Evolutionary conservation across 2,888 invertebrate genomes (phyloP), one percentile per base, ranked within the genome.

Genomic region (Parnassius glacialis): DNA sequence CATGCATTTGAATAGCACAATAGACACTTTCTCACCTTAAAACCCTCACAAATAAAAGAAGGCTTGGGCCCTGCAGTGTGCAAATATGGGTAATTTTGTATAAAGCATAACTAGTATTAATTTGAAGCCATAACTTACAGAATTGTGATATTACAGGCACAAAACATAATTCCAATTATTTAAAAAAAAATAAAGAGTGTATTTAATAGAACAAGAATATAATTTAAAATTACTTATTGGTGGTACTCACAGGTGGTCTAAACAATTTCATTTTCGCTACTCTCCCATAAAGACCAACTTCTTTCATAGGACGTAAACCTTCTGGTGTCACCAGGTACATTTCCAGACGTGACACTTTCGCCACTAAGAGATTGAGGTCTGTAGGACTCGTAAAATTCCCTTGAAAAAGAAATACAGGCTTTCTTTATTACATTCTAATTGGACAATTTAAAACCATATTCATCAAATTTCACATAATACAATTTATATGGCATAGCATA

Each of bases 301-400:
- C 99, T 84, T 99, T 98, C 67, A 99, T 92, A 0, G 98, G 97
- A 65, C 97, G 93, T 50, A 99, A 91, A 0, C 99, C 99, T 87
- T 99, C 99, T 0, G 98, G 97, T 0, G 98, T 98, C 10, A 99
- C 98, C 57, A 97, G 91, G 90, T 98, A 98, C 80, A 99, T 97
- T 89, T 99, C 99, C 67, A 99, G 90, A 20, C 98, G 94, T 66
- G 97, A 97, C 80, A 98, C 98, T 84, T 98, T 98, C 0, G 98
- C 98, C 65, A 99, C 95, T 71, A 99, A 95, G 64, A 99, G 93
- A 90, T 99, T 99, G 64, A 99, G 90, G 87, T 99, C 98, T 71
- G 95, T 95, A 0, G 96, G 94, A 10, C 97, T 98, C 56, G 99
- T 99, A 80, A 99, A 99, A 85, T 99, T 98, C 60, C 99, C 99